Conservation (phyloP, 2,797 vertebrate species). For the Helicolenus hilgendorfi region DNA sequence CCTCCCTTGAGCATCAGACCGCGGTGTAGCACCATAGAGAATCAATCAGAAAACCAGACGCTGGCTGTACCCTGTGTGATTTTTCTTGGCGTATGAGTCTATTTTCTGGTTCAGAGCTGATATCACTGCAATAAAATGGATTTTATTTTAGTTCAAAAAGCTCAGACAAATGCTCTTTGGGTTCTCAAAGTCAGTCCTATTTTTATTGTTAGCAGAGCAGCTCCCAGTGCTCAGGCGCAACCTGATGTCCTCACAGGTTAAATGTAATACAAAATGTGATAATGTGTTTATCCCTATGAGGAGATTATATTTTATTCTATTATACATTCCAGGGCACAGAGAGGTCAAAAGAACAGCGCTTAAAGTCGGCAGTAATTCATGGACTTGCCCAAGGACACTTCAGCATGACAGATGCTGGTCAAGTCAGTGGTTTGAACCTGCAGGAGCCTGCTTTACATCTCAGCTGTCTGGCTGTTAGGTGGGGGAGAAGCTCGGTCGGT, state of each 20-base stretch:
- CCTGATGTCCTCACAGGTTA: not conserved
- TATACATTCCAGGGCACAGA: not conserved
- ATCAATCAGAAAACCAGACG: constrained; percentile 59
- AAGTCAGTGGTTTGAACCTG: constrained; percentile 21
- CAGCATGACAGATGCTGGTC: constrained; percentile 48
- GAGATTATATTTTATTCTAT: not conserved
- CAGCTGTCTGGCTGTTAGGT: constrained; percentile 34
- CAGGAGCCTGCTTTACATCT: constrained; percentile 56
- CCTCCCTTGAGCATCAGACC: constrained; percentile 38
- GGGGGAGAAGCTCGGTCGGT: constrained; percentile 50
- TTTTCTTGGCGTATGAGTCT: constrained; percentile 56
- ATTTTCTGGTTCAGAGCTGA: constrained; percentile 66
- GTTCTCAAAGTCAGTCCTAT: constrained; percentile 10
- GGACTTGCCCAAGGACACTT: constrained; percentile 56
- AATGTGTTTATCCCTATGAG: constrained; percentile 45
- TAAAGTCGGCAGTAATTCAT: constrained; percentile 54
- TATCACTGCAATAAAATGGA: constrained; percentile 49
- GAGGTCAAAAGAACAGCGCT: constrained; percentile 49
- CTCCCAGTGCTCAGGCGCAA: not conserved
- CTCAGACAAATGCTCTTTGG: constrained; percentile 27
- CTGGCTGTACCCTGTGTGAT: constrained; percentile 40
- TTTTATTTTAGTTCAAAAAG: constrained; percentile 54
- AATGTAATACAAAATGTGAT: constrained; percentile 17
- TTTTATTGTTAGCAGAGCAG: constrained; percentile 6
- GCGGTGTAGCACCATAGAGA: constrained; percentile 43